Base-by-base conservation (phyloP, 2,113 vertebrate species). In the Aspiorhynchus laticeps region DNA sequence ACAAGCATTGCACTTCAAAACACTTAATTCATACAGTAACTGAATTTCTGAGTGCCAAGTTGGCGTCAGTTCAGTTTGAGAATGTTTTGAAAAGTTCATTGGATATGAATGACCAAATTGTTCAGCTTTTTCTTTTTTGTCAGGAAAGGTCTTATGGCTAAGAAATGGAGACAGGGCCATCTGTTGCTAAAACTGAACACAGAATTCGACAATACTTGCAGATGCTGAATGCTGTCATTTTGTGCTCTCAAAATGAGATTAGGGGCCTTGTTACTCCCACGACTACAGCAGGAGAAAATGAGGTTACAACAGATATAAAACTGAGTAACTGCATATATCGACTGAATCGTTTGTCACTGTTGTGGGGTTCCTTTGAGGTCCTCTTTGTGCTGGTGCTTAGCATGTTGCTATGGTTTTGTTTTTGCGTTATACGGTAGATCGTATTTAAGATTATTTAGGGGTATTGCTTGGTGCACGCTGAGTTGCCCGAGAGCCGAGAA, bases 401-500 rank as follows among this genome's bases (percentile, higher is more conserved):
- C 17, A 28, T 43, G 21, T 28, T 65, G 24, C 38, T 11, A 65
- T 56, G 21, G 19, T 59, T 63, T 36, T 80, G 5, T 63, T 53
- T 48, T 28, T 71, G 4, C 0, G 12, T 11, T 43, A 38, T 43
- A 67, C 36, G 31, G 19, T 71, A 11, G 43, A 15, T 63, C 31
- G 65, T 59, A 51, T 83, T 33, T 87, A 51, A 74, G 67, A 56
- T 41, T 46, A 28, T n/a, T 63, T 63, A 7, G 19, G 9, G 15
- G 31, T 48, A 51, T 48, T 69, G 63, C 38, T 83, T 33, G 9
- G 80, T 67, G 19, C 63, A 56, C 1, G 21, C 56, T 69, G 24
- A 48, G 19, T 51, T 84, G 83, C 71, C 80, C 65, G 65, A 80
- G 87, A 88, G 87, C 87, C 24, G 51, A 89, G 87, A 89, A 91